Base-by-base conservation (phyloP, 1,140 invertebrate species). In the Drosophila tani region DNA sequence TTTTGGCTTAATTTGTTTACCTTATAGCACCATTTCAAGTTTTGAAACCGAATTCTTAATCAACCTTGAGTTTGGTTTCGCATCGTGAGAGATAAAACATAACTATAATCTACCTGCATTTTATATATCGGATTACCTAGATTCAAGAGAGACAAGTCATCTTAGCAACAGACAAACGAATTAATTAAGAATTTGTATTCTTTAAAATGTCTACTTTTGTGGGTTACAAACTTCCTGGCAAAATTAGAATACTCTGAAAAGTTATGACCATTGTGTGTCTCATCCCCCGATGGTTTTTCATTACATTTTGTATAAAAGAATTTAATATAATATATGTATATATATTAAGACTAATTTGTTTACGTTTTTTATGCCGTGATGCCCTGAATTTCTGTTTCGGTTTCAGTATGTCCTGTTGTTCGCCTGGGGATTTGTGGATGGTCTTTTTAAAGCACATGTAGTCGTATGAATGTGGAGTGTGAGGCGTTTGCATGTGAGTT, bases 261-360 rank as follows among this genome's bases (percentile, higher is more conserved):
- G 7, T 2, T 53, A 15, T 19, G 3, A 55, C 12, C 14, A 38
- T 11, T 21, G 1, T 14, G 14, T 35, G 3, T 15, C 14, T n/a
- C 51, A 11, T 17, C n/a, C 27, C 5, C n/a, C 27, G n/a, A 32
- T 38, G 14, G 12, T 14, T 15, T 40, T 35, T 57, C 40, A 46
- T 71, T 57, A 3, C 17, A 21, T 60, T 64, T 35, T 60, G 24
- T 46, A 46, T n/a, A 43, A 59, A 59, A 45, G 53, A 78, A 75
- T 81, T 81, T 64, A 65, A 65, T 81, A 56, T 70, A 65, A 81
- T 47, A 65, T 60, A 81, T 47, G 62, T 60, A 75, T 70, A 55
- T 81, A 62, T 55, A 75, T 81, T 81, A 69, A 60, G 63, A 40
- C 47, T 65, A 65, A 80, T 69, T 80, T 51, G 63, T 69, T 19